Evolutionary conservation across 1,140 invertebrate genomes (phyloP).

Genomic region (Drosophila albomicans): DNA sequence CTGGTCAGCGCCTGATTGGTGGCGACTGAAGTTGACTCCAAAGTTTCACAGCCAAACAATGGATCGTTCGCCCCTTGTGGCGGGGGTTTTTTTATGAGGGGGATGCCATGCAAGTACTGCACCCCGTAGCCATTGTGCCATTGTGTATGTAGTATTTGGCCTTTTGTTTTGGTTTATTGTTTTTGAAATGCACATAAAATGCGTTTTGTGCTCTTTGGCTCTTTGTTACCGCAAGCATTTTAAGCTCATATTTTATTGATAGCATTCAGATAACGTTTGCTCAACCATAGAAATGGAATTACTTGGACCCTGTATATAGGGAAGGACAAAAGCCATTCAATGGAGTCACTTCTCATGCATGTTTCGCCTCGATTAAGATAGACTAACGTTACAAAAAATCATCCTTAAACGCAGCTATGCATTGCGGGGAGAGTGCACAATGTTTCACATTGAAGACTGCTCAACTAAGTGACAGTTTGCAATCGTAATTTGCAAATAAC

Average conservation of each 20-base stretch:
- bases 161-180: conserved; percentile 75
- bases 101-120: not conserved
- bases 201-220: conserved; percentile 48
- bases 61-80: conserved; percentile 8
- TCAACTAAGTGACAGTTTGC: not conserved
- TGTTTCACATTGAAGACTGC: not conserved
- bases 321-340: not conserved
- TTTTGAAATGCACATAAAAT: conserved; percentile 74
- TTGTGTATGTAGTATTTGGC: conserved; percentile 46
- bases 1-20: conserved; percentile 39
- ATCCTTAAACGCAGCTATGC: not conserved
- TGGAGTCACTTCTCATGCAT: not conserved
- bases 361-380: not conserved
- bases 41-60: conserved; percentile 58
- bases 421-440: not conserved
- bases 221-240: conserved; percentile 53
- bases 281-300: not conserved
- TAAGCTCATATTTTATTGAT: conserved; percentile 64
- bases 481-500: conserved; percentile 51
- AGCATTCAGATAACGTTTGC: conserved; percentile 31
- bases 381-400: not conserved
- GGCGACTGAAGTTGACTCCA: conserved; percentile 12
- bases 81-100: too few relatives aligned
- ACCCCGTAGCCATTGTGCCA: conserved; percentile 3
- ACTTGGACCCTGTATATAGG: conserved; percentile 3